These are phyloP conservation scores for Elmis aenea DNA, from an alignment of 2,888 invertebrate species.

Conservation along the genomic window DNA sequence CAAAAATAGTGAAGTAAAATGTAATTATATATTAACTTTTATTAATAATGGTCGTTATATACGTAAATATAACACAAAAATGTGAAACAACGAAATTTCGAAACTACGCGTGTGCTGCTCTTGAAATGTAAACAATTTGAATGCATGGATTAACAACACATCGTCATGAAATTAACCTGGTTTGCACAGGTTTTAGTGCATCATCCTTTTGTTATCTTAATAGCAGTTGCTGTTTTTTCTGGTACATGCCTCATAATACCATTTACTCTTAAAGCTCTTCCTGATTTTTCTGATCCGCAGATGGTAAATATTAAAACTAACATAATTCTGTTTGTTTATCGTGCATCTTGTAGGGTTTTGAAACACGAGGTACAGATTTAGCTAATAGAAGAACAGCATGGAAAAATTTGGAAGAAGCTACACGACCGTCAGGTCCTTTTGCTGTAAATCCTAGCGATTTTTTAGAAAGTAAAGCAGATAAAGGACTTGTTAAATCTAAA, in stretches of 20 bases:
- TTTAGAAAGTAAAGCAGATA: constrained; percentile 28
- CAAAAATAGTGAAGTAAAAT: too few species aligned
- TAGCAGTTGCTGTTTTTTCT: constrained; percentile 58
- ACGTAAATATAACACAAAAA: too few species aligned
- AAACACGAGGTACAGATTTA: constrained; percentile 82
- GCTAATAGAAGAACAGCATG: constrained; percentile 77
- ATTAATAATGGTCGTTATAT: too few species aligned
- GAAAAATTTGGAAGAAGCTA: constrained; percentile 76
- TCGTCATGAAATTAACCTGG: constrained; percentile 47
- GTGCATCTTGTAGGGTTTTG: constrained; percentile 67
- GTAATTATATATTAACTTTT: too few species aligned
- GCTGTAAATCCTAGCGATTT: constrained; percentile 69
- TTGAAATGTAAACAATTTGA: too few species aligned
- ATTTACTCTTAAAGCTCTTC: constrained; percentile 58
- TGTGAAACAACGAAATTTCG: too few species aligned
- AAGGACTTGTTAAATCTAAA: constrained; percentile 12
- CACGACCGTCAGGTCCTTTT: constrained; percentile 62
- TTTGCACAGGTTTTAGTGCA: constrained; percentile 63
- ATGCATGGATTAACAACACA: not conserved
- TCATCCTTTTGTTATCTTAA: constrained; percentile 62
- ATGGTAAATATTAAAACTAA: constrained; percentile 52
- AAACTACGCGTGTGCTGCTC: too few species aligned
- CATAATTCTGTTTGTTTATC: not conserved
- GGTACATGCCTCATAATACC: constrained; percentile 63
- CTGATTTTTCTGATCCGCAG: constrained; percentile 83